These are phyloP conservation scores for Ctena decussata DNA, from an alignment of 2,888 invertebrate species.

Conservation along the genomic window DNA sequence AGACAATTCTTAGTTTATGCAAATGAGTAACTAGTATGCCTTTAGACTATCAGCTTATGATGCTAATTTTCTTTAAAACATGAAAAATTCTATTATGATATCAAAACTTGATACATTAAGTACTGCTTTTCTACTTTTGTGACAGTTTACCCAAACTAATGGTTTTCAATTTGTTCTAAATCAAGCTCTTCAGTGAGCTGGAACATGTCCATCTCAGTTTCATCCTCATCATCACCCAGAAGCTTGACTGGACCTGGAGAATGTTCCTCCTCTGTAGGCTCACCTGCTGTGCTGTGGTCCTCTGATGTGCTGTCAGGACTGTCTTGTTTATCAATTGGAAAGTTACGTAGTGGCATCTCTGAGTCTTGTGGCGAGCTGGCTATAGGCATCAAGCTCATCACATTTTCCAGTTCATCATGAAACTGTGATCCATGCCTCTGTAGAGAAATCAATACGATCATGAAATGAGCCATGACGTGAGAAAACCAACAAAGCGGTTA, in stretches of 20 bases:
- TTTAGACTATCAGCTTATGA: too few species aligned
- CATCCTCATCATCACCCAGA: constrained; percentile 74
- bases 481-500: too few species aligned
- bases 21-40: too few species aligned
- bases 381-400: constrained; percentile 80
- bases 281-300: constrained; percentile 58
- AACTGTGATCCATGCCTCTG: constrained; percentile 70
- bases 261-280: constrained; percentile 25
- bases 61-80: too few species aligned
- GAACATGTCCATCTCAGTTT: constrained; percentile 77
- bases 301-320: constrained; percentile 26
- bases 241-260: constrained; percentile 71
- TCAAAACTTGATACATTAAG: too few species aligned
- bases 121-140: too few species aligned
- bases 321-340: background rate
- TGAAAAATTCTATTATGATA: too few species aligned
- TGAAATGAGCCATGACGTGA: too few species aligned
- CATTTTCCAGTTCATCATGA: constrained; percentile 70
- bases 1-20: too few species aligned
- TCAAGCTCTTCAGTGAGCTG: constrained; percentile 80
- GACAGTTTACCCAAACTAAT: too few species aligned
- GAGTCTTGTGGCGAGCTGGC: constrained; percentile 84
- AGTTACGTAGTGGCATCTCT: constrained; percentile 64
- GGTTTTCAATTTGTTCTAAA: constrained; percentile 84
- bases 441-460: too few species aligned